Evolutionary conservation across 2,888 invertebrate species (phyloP).

Genomic region (Eledona agricola): DNA sequence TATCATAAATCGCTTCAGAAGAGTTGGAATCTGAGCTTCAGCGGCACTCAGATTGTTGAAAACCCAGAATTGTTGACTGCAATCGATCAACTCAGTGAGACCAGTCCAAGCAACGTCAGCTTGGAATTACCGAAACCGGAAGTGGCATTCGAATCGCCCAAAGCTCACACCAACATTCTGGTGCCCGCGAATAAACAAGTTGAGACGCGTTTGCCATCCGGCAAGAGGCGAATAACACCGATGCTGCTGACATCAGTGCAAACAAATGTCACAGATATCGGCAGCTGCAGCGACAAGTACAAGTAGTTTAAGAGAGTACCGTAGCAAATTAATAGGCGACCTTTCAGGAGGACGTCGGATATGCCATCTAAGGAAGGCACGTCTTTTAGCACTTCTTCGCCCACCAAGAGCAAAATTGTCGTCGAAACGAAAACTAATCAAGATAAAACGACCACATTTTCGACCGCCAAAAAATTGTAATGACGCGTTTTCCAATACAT

Average conservation of each 20-base stretch:
- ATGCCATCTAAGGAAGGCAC: constrained; percentile 66
- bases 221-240: constrained; percentile 94
- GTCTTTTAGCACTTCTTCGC: constrained; percentile 80
- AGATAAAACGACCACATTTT: too few species aligned
- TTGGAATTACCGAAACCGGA: constrained; percentile 38
- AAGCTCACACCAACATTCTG: constrained; percentile 59
- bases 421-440: constrained; percentile 74
- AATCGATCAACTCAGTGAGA: constrained; percentile 66
- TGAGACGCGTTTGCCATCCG: constrained; percentile 93
- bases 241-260: constrained; percentile 75
- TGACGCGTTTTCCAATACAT: too few species aligned
- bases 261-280: constrained; percentile 9
- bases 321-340: neutral
- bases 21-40: constrained; percentile 61
- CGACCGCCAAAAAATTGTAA: too few species aligned
- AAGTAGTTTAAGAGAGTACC: neutral
- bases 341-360: constrained; percentile 63
- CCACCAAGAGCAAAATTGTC: constrained; percentile 80
- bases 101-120: constrained; percentile 59
- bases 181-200: constrained; percentile 89
- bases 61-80: constrained; percentile 71
- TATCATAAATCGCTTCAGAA: constrained; percentile 81
- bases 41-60: constrained; percentile 72
- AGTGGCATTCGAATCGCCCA: constrained; percentile 49
- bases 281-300: neutral